Evolutionary conservation across 2,113 vertebrate species (phyloP).

Genomic region (Centropus bengalensis): DNA sequence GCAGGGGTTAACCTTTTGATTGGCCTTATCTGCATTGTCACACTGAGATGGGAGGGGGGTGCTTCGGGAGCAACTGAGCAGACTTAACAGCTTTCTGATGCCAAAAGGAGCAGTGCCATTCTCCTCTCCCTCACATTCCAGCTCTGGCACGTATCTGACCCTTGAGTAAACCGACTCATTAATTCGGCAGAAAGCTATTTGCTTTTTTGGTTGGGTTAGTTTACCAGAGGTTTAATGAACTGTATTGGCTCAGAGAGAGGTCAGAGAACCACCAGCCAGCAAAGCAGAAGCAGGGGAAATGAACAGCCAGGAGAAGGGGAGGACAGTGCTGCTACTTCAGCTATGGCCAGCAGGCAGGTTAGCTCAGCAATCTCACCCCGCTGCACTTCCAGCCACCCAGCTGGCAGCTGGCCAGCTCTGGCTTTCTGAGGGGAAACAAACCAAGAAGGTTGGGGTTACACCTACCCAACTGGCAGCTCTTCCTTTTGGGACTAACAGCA

Average conservation of each 20-base stretch:
- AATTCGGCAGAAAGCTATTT: slow-evolving; percentile 6
- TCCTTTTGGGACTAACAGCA: background rate
- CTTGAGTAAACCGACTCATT: slow-evolving; percentile 17
- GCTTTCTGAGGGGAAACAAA: background rate
- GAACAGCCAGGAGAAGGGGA: background rate
- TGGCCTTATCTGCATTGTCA: slow-evolving; percentile 47
- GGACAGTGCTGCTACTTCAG: background rate
- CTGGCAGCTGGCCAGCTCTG: background rate
- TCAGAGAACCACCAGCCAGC: slow-evolving; percentile 16
- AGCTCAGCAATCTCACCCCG: background rate
- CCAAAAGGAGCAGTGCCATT: slow-evolving; percentile 60
- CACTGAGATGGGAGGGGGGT: background rate
- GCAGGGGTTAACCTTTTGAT: slow-evolving; percentile 63
- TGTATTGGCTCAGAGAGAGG: slow-evolving; percentile 13
- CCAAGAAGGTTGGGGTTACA: background rate
- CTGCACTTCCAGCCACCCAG: background rate
- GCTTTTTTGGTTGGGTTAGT: slow-evolving; percentile 19
- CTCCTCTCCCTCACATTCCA: slow-evolving; percentile 37
- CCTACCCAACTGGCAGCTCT: background rate
- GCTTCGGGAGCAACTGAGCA: slow-evolving; percentile 20
- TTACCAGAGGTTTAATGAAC: slow-evolving; percentile 31
- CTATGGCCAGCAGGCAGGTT: background rate
- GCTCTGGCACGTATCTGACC: slow-evolving; percentile 9
- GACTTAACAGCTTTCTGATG: slow-evolving; percentile 38
- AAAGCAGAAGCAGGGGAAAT: background rate